Evolutionary conservation across 2,113 vertebrate species (phyloP).

Genomic region (Datnioides undecimradiatus): DNA sequence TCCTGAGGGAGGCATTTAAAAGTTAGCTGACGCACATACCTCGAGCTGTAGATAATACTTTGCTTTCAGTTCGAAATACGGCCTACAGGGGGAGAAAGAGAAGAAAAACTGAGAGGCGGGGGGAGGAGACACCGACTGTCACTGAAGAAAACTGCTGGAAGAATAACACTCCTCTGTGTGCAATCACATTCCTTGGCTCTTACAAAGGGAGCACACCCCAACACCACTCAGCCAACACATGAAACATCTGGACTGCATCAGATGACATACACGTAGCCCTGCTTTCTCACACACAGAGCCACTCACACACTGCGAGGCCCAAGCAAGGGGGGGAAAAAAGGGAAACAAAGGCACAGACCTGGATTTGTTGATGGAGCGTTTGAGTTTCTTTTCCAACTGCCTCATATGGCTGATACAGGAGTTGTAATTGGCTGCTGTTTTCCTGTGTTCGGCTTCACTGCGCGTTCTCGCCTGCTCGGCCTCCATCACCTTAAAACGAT

Average conservation of each 20-base stretch:
- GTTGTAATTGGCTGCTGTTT: conserved; percentile 93
- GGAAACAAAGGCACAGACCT: conserved; percentile 84
- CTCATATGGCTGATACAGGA: conserved; percentile 93
- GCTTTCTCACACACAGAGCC: conserved; percentile 18
- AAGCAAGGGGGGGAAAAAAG: not conserved
- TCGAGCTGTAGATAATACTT: conserved; percentile 97
- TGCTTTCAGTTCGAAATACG: conserved; percentile 97
- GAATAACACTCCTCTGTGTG: conserved; percentile 69
- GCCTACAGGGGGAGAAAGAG: conserved; percentile 84
- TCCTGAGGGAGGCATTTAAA: no score
- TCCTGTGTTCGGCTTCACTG: conserved; percentile 92
- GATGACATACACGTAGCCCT: conserved; percentile 44
- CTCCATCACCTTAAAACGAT: conserved; percentile 93
- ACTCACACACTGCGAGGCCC: conserved; percentile 8
- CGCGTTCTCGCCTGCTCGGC: conserved; percentile 92
- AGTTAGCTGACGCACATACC: conserved; percentile 80
- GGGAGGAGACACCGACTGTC: conserved; percentile 14
- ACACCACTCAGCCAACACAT: conserved; percentile 26
- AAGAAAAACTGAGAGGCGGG: conserved; percentile 38
- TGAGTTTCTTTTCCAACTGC: conserved; percentile 96
- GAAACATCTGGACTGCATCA: conserved; percentile 80
- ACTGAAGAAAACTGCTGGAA: conserved; percentile 48
- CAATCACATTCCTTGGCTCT: conserved; percentile 76
- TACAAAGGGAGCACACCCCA: conserved; percentile 61
- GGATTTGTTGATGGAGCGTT: conserved; percentile 95